Evolutionary conservation across 2,888 invertebrate genomes (phyloP).

Genomic region (Mimas tiliae): DNA sequence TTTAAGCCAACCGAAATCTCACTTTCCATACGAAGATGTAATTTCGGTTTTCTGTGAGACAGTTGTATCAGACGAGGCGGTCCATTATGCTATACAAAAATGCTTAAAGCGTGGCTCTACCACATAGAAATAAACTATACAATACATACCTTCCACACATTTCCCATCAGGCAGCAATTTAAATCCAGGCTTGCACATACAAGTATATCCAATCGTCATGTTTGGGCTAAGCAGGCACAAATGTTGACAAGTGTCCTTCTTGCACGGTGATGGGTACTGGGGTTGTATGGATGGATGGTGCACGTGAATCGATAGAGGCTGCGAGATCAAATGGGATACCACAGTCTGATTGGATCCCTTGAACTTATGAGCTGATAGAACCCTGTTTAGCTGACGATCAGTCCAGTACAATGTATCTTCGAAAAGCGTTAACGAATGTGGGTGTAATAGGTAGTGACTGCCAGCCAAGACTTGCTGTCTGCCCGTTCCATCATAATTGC

Average conservation of each 20-base stretch:
- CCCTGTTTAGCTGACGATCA: constrained; percentile 95
- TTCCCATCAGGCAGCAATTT: constrained; percentile 87
- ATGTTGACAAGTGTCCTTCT: constrained; percentile 89
- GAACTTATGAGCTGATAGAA: constrained; percentile 96
- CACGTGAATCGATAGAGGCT: constrained; percentile 97
- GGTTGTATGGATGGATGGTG: constrained; percentile 98
- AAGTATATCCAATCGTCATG: constrained; percentile 88
- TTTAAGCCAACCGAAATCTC: no score
- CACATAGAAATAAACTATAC: not conserved
- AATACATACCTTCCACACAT: constrained; percentile 86
- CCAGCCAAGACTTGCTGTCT: constrained; percentile 94
- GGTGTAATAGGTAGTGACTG: constrained; percentile 96
- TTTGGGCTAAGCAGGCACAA: constrained; percentile 95
- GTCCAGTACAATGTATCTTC: constrained; percentile 99
- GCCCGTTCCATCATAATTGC: constrained; percentile 97
- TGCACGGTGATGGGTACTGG: constrained; percentile 90
- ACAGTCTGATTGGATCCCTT: constrained; percentile 96
- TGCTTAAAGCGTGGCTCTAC: no score
- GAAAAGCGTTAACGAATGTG: constrained; percentile 97
- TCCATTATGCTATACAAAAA: not conserved
- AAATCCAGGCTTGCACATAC: constrained; percentile 96
- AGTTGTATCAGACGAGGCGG: no score
- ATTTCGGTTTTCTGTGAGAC: no score
- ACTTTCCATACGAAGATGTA: no score
- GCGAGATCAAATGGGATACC: constrained; percentile 96